phyloP scores from a whole-genome alignment of 2,113 vertebrate genomes.

The Psophia crepitans region DNA sequence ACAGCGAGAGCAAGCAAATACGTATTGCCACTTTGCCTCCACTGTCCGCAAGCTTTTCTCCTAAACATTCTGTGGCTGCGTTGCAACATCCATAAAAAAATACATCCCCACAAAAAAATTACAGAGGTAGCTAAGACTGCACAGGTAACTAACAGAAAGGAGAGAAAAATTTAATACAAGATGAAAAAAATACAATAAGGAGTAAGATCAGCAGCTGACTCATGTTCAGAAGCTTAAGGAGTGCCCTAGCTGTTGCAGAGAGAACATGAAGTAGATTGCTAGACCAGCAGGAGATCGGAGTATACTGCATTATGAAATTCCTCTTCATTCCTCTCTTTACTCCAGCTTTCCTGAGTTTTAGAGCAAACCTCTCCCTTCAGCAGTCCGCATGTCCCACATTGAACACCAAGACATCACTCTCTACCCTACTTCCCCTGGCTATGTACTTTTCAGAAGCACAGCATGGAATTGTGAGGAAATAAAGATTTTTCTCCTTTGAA shows the following conservation, averaged over 20 bases:
- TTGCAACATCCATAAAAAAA: background rate
- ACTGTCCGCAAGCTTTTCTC: background rate
- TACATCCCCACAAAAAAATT: background rate
- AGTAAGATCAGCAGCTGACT: background rate
- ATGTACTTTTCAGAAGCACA: background rate
- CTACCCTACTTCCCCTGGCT: background rate
- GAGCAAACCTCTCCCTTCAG: background rate
- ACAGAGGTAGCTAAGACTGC: background rate
- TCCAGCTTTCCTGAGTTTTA: background rate
- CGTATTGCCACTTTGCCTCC: background rate
- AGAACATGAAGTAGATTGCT: background rate
- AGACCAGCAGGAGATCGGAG: background rate
- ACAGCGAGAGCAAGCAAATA: background rate
- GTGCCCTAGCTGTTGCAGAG: background rate
- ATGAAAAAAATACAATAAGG: background rate
- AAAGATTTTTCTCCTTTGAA: background rate
- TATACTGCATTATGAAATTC: background rate
- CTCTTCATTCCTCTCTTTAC: background rate
- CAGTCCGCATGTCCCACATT: accelerated
- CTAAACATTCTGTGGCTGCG: background rate
- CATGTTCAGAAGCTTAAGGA: background rate
- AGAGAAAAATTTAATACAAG: background rate
- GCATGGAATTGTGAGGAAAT: background rate
- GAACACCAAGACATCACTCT: background rate
- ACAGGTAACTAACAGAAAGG: background rate